Evolutionary conservation across 2,888 invertebrate genomes (phyloP).

Genomic region (Pemphredon lugubris): DNA sequence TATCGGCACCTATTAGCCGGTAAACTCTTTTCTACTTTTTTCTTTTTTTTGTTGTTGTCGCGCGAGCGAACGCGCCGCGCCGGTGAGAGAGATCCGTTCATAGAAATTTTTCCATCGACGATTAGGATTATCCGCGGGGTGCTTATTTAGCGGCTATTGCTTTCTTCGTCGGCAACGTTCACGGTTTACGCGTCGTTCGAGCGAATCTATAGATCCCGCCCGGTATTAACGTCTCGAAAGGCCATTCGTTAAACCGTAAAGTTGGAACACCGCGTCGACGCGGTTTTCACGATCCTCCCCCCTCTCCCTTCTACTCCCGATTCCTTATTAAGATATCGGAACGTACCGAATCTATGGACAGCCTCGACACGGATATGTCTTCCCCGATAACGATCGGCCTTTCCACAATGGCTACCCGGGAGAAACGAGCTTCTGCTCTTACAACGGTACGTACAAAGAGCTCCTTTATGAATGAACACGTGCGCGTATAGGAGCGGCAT

Average conservation of each 20-base stretch:
- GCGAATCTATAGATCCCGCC: neutral
- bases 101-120: slow-evolving; percentile 25
- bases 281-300: slow-evolving; percentile 25
- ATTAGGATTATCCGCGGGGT: slow-evolving; percentile 2
- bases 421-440: slow-evolving; percentile 60
- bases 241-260: slow-evolving; percentile 9
- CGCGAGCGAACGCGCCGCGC: slow-evolving; percentile 12
- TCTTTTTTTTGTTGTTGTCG: slow-evolving; percentile 7
- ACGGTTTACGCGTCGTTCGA: no score
- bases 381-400: slow-evolving; percentile 68
- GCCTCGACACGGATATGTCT: slow-evolving; percentile 62
- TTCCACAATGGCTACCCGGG: slow-evolving; percentile 58
- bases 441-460: slow-evolving; percentile 50
- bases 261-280: slow-evolving; percentile 3
- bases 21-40: no score
- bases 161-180: no score
- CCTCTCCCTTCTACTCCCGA: no score
- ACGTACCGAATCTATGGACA: slow-evolving; percentile 59
- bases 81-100: slow-evolving; percentile 28
- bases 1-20: slow-evolving; percentile 34
- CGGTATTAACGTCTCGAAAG: neutral
- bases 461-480: slow-evolving; percentile 58
- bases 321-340: slow-evolving; percentile 70
- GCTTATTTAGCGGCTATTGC: no score
- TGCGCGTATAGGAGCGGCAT: slow-evolving; percentile 31